A percentile compares a stretch with the other conserved stretches of the same genome.
These are phyloP conservation scores for Megathymus violae DNA, from an alignment of 1,140 invertebrate genomes.

Conservation along the genomic window DNA sequence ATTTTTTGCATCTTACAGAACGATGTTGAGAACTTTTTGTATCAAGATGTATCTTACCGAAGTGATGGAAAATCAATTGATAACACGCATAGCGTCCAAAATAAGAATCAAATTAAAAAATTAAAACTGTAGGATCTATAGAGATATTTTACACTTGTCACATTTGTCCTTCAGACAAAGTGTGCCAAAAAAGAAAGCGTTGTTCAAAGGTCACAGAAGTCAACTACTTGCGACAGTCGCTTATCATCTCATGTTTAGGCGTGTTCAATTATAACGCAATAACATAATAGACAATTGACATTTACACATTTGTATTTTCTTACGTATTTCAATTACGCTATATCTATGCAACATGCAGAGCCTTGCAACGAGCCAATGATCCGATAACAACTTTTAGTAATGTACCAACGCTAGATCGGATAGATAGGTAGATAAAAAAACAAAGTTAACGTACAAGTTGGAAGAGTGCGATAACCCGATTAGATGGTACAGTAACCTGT, in stretches of 20 bases:
- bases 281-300: constrained; percentile 31
- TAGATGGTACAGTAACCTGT: constrained; percentile 66
- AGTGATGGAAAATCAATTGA: no score
- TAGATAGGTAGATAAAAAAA: constrained; percentile 32
- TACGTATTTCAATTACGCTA: constrained; percentile 21
- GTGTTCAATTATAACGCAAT: constrained; percentile 28
- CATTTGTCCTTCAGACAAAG: constrained; percentile 11
- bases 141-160: neutral
- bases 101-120: no score
- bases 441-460: constrained; percentile 15
- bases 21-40: no score
- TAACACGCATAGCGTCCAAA: no score
- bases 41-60: no score
- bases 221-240: constrained; percentile 24
- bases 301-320: constrained; percentile 21
- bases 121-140: no score
- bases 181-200: constrained; percentile 12
- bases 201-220: constrained; percentile 23
- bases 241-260: constrained; percentile 32
- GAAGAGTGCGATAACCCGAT: constrained; percentile 59
- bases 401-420: constrained; percentile 22
- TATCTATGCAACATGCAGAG: constrained; percentile 14
- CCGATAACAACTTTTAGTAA: constrained; percentile 1
- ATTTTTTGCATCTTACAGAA: no score
- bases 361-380: constrained; percentile 26